Conservation (phyloP, 2,797 vertebrate genomes). For the Borostomias antarcticus region DNA sequence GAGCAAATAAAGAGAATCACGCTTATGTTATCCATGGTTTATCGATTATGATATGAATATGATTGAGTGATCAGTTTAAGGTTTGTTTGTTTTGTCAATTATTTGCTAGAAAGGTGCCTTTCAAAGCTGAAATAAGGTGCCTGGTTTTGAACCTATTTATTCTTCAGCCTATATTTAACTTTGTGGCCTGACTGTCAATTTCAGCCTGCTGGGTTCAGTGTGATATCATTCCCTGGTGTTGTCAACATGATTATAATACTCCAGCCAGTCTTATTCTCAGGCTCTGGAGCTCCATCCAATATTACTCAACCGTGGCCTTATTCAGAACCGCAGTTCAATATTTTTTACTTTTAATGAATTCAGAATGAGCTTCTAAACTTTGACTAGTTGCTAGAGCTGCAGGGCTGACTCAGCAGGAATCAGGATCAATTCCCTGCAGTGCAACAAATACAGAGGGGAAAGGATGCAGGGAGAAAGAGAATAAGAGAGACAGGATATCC, state of each 20-base stretch:
- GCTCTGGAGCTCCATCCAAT: too few species aligned
- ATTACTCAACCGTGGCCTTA: neutral
- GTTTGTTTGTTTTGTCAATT: too few species aligned
- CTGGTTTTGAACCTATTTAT: too few species aligned
- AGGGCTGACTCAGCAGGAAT: neutral
- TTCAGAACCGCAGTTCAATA: neutral
- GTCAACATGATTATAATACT: too few species aligned
- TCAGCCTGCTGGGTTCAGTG: neutral
- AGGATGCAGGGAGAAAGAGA: neutral
- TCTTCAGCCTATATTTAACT: neutral
- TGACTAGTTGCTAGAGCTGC: neutral
- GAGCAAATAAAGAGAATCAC: constrained; percentile 1
- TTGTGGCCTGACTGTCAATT: neutral
- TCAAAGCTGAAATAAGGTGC: too few species aligned
- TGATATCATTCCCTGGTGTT: neutral
- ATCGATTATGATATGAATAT: neutral
- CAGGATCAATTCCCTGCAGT: constrained; percentile 5
- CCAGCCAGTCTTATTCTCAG: too few species aligned
- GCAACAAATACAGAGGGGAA: neutral
- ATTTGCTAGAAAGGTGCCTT: too few species aligned
- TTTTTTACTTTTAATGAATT: neutral
- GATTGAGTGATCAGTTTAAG: neutral
- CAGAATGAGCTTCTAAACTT: neutral
- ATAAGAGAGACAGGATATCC: constrained; percentile 7
- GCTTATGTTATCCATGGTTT: neutral